Base-by-base conservation (phyloP, 2,888 invertebrate species). In the Crocallis elinguaria region DNA sequence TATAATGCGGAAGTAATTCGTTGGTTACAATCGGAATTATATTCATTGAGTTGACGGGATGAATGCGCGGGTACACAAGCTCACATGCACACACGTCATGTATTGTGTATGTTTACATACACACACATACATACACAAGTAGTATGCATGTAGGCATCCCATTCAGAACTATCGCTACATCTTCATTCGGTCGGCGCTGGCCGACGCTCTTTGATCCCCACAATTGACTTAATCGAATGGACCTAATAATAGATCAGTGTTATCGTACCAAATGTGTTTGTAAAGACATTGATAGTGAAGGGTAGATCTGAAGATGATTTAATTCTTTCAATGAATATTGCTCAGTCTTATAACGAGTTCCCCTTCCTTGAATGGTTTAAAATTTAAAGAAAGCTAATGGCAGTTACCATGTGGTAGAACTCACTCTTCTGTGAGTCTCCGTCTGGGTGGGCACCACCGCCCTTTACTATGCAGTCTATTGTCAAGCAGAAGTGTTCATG, bases 191-290 rank as follows among this genome's bases (percentile, higher is more conserved):
- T 25, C 49, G 48, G 16, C 45, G 35, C 35, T 51, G 51, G 60
- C 60, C 62, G 68, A 61, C 62, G 73, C 72, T 72, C 77, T 77
- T 75, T 77, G 75, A 77, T 73, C 73, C 79, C 56, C 56, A 57
- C 82, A 83, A 86, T 86, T 82, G 84, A 79, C 72, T 77, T 82
- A 86, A 86, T 86, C 77, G 75, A 82, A 83, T 85, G 69, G 68
- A 70, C 73, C 76, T 73, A 70, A 70, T 72, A 72, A 71, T 79
- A 77, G 67, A 80, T 78, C 76, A 78, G 74, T 70, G 70, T 75
- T 73, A 77, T 73, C 67, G 64, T 60, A 62, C 66, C 63, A 67
- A 69, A 48, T 43, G 53, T 57, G 63, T 62, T 61, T 60, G 58
- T 69, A 55, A 65, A 72, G 67, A 72, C 62, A 60, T 73, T 62